Percentiles rank a stretch among this genome's conserved stretches.
phyloP scores from a whole-genome alignment of 2,888 invertebrate genomes.

The Therioaphis trifolii region DNA sequence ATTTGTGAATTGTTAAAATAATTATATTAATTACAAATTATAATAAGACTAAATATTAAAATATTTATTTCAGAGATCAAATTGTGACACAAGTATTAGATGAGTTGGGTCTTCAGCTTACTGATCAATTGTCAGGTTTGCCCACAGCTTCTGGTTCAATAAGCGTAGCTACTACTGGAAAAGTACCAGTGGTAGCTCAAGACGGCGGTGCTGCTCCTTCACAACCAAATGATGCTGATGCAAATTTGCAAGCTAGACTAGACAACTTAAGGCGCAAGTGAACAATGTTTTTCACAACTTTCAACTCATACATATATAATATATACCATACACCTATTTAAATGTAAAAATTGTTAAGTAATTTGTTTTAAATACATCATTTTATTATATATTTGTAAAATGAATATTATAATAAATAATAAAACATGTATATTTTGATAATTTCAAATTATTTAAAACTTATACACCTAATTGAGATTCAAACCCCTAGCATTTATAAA shows the following conservation, averaged over 20 bases:
- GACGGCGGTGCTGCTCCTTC: constrained; percentile 70
- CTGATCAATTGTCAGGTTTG: constrained; percentile 89
- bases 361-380: constrained; percentile 42
- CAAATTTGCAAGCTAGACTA: constrained; percentile 94
- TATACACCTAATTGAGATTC: constrained; percentile 24
- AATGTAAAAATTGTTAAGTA: constrained; percentile 54
- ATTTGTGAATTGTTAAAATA: too few species aligned
- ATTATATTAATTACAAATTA: too few species aligned
- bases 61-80: constrained; percentile 78
- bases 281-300: constrained; percentile 36
- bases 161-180: constrained; percentile 74
- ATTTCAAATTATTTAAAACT: constrained; percentile 39
- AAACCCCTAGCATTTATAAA: constrained; percentile 26
- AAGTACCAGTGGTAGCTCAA: constrained; percentile 73
- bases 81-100: constrained; percentile 96
- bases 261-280: constrained; percentile 93
- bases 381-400: constrained; percentile 20
- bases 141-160: constrained; percentile 77
- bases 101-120: constrained; percentile 95
- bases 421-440: constrained; percentile 40
- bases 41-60: too few species aligned
- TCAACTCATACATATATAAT: constrained; percentile 8
- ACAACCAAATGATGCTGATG: constrained; percentile 81
- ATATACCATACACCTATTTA: too few species aligned
- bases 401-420: constrained; percentile 21